Evolutionary conservation across 2,113 vertebrate genomes (phyloP), one percentile per base, ranked within the genome.

Genomic region (Propithecus coquereli): DNA sequence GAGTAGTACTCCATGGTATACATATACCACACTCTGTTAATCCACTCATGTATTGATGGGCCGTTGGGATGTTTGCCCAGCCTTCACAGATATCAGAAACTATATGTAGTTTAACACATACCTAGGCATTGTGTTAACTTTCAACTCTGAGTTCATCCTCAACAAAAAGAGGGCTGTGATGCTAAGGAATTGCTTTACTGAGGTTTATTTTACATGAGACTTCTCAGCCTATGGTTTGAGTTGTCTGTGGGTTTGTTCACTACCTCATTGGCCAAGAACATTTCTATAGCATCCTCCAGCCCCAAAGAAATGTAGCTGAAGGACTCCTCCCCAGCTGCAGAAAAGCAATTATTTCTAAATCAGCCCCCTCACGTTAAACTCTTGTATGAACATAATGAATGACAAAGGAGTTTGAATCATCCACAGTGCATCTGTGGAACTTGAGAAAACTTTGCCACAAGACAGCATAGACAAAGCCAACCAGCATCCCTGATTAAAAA

Each of bases 351-450:
- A 91, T 85, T 92, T 89, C 66, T 82, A 87, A 87, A 74, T 4
- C 70, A 81, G 45, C 83, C 83, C 45, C 93, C 71, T 86, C 83
- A 66, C 1, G 1, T 87, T 96, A 95, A 96, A 94, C 11, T 54
- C 47, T 91, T 87, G 23, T 50, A 45, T 65, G 94, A 85, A 80
- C 59, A 68, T 68, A 89, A 91, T 23, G 18, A 86, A 89, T 91
- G 90, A 93, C 57, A 95, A 94, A 94, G 76, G 57, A 85, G 40
- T 96, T 96, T 97, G 96, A 97, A 59, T 95, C 70, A 97, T 82
- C 74, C 77, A 85, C 34, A 52, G 83, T n/a, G 50, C 87, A 94
- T 95, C 93, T 95, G 86, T 87, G 80, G 71, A 97, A 96, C 74
- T 87, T 95, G 87, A 82, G 80, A 50, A 96, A 87, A 88, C 76